phyloP scores from a whole-genome alignment of 2,888 invertebrate genomes.

The Plagodis dolabraria region DNA sequence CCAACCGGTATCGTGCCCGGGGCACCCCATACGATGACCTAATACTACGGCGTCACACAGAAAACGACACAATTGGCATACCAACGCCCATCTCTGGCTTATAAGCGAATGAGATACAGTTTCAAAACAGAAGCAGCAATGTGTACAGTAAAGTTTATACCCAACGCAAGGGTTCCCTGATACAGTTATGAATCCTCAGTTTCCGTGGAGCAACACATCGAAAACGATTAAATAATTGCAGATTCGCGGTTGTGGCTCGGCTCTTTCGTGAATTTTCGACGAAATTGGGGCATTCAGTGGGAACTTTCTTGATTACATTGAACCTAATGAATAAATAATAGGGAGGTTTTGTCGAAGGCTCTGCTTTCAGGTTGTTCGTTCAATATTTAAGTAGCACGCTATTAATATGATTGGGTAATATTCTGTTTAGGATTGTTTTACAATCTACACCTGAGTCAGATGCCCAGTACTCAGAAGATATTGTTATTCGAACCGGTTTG shows the following conservation, averaged over 20 bases:
- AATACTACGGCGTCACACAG: slow-evolving; percentile 45
- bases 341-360: slow-evolving; percentile 52
- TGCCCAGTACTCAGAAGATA: too few species aligned
- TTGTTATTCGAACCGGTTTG: too few species aligned
- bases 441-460: too few species aligned
- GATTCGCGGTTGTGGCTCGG: slow-evolving; percentile 66
- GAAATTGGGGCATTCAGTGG: slow-evolving; percentile 68
- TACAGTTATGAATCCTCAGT: slow-evolving; percentile 61
- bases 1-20: slow-evolving; percentile 70
- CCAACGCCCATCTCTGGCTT: slow-evolving; percentile 47
- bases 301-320: slow-evolving; percentile 71
- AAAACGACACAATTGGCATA: slow-evolving; percentile 37
- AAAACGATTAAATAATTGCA: slow-evolving; percentile 80
- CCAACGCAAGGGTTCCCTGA: slow-evolving; percentile 38
- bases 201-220: slow-evolving; percentile 72
- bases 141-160: slow-evolving; percentile 23
- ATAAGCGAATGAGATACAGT: neutral
- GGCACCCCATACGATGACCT: slow-evolving; percentile 71
- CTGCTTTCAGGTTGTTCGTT: slow-evolving; percentile 44
- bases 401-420: too few species aligned
- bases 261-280: slow-evolving; percentile 69
- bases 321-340: slow-evolving; percentile 69
- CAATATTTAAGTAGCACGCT: slow-evolving; percentile 40
- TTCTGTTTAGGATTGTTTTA: slow-evolving; percentile 10
- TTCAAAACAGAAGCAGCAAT: slow-evolving; percentile 30